Evolutionary conservation across 1,140 invertebrate genomes (phyloP).

Genomic region (Heterodera carotae): DNA sequence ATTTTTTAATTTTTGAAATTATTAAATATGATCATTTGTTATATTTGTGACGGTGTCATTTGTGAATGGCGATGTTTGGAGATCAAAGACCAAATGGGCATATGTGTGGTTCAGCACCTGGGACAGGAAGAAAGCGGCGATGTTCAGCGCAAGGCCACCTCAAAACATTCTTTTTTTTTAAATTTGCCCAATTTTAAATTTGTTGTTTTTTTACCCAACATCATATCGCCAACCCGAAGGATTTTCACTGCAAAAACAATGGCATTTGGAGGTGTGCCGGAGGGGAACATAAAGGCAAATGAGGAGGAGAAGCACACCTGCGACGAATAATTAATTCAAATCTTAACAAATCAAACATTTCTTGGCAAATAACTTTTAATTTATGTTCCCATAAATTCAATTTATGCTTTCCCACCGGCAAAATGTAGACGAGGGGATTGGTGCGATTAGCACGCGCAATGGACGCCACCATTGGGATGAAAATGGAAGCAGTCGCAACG

Average conservation of each 20-base stretch:
- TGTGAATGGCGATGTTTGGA: slow-evolving; percentile 25
- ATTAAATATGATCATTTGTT: too few species aligned
- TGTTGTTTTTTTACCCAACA: slow-evolving; percentile 19
- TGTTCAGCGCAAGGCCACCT: slow-evolving; percentile 49
- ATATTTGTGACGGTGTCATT: neutral
- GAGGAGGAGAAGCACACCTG: slow-evolving; percentile 76
- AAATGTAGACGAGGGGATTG: slow-evolving; percentile 83
- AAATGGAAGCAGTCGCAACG: slow-evolving; percentile 55
- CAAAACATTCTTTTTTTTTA: neutral
- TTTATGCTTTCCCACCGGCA: slow-evolving; percentile 70
- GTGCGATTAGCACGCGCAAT: slow-evolving; percentile 62
- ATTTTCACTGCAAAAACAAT: slow-evolving; percentile 75
- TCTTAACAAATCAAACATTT: too few species aligned
- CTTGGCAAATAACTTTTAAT: too few species aligned
- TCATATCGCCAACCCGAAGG: slow-evolving; percentile 67
- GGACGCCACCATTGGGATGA: slow-evolving; percentile 53
- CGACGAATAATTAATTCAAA: neutral
- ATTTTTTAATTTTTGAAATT: too few species aligned
- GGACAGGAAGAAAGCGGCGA: slow-evolving; percentile 46
- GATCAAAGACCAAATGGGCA: slow-evolving; percentile 43
- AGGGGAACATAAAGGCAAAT: slow-evolving; percentile 77
- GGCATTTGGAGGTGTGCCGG: slow-evolving; percentile 87
- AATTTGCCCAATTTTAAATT: slow-evolving; percentile 21
- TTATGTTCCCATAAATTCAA: neutral
- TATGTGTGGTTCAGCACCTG: slow-evolving; percentile 42